Conservation (phyloP, 2,797 vertebrate genomes). For the Rhinoraja longicauda region DNA sequence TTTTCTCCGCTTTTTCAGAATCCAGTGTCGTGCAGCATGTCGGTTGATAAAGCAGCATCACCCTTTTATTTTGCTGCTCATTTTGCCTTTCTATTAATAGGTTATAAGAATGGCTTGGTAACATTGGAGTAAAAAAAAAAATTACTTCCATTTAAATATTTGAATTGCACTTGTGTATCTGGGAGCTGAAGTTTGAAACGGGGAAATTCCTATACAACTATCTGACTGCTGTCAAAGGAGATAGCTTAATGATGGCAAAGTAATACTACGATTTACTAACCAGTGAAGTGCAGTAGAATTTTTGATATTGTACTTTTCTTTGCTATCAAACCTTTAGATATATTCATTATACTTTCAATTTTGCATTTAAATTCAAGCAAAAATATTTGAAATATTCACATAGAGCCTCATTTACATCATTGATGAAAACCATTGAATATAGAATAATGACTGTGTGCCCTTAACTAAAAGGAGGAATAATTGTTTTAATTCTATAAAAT, state of each 20-base stretch:
- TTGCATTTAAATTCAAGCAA: constrained; percentile 2
- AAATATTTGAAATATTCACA: background rate
- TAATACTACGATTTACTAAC: background rate
- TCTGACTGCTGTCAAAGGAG: background rate
- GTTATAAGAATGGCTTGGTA: background rate
- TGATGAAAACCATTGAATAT: background rate
- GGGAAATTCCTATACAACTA: background rate
- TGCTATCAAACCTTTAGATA: background rate
- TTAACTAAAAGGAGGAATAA: background rate
- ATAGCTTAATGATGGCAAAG: background rate
- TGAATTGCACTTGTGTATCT: background rate
- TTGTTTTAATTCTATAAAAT: background rate
- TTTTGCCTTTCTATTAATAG: background rate
- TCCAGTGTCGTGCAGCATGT: background rate
- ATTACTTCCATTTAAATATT: background rate
- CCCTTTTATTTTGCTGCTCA: background rate
- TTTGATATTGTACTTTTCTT: background rate
- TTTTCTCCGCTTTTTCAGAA: background rate
- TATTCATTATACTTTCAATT: background rate
- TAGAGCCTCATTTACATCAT: background rate
- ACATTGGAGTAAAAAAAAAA: no score
- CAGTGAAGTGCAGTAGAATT: background rate
- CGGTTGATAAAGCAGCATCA: background rate
- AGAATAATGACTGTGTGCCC: background rate
- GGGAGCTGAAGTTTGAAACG: background rate